A percentile compares a stretch with the other conserved stretches of the same genome.
Conservation (phyloP, 2,888 invertebrate species). For the Brachypalpus laphriformis region DNA sequence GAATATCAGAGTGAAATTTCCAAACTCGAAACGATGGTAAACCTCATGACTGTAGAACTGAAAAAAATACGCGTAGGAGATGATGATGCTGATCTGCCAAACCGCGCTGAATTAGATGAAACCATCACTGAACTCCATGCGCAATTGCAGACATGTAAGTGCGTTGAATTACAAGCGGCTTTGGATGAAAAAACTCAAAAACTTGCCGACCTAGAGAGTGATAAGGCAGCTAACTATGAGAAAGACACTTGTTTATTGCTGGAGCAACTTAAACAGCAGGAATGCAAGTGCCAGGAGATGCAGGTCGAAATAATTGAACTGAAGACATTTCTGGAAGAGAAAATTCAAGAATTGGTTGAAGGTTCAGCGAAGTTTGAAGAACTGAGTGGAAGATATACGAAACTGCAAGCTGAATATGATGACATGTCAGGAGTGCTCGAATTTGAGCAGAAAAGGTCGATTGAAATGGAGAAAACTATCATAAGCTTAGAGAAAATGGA, state of each 20-base stretch:
- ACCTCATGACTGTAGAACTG: not conserved
- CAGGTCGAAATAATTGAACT: slow-evolving; percentile 51
- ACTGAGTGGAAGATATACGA: slow-evolving; percentile 20
- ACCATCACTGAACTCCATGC: not conserved
- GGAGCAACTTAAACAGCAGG: slow-evolving; percentile 41
- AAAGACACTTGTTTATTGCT: slow-evolving; percentile 32
- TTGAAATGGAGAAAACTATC: slow-evolving; percentile 22
- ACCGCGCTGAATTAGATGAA: slow-evolving; percentile 6
- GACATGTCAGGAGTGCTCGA: slow-evolving; percentile 4
- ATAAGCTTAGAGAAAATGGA: not conserved
- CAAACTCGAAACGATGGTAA: not conserved
- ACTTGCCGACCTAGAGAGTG: no score
- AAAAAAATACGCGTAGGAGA: not conserved
- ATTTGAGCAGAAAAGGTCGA: slow-evolving; percentile 28
- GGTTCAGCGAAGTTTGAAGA: slow-evolving; percentile 34
- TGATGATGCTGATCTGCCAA: not conserved
- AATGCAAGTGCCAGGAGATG: slow-evolving; percentile 48
- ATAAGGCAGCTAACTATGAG: slow-evolving; percentile 25
- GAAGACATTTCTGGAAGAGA: slow-evolving; percentile 48
- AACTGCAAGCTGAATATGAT: slow-evolving; percentile 50
- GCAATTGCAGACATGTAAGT: slow-evolving; percentile 13
- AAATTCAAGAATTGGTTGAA: slow-evolving; percentile 29
- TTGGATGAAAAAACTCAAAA: slow-evolving; percentile 38
- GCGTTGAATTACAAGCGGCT: not conserved
- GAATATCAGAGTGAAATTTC: slow-evolving; percentile 21